A percentile compares a stretch with the other conserved stretches of the same genome.
phyloP scores from a whole-genome alignment of 2,797 vertebrate genomes.

The Paramormyrops hopkinsi region DNA sequence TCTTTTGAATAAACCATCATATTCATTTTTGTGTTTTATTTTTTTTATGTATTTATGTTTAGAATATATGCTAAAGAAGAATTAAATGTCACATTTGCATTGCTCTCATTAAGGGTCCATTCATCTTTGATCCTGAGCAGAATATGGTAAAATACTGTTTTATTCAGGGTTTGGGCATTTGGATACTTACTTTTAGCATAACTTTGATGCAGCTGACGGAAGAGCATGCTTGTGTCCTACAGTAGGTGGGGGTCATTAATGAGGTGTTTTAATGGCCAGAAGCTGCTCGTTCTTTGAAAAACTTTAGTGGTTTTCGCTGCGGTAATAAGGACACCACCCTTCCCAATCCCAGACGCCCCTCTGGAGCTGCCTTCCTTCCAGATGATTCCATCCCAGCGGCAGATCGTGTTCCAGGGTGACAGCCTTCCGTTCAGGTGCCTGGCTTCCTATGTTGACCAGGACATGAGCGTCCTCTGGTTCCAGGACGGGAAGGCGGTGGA shows the following conservation, averaged over 20 bases:
- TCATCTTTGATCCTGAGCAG: not conserved
- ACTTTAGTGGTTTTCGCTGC: not conserved
- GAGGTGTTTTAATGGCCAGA: not conserved
- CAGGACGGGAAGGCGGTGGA: conserved; percentile 89
- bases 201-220: not conserved
- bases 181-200: not conserved
- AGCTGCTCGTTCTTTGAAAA: not conserved
- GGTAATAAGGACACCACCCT: not conserved
- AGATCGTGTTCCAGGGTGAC: conserved; percentile 96
- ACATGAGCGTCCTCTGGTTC: conserved; percentile 97
- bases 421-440: conserved; percentile 93
- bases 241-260: not conserved
- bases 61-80: not conserved
- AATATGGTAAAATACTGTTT: not conserved
- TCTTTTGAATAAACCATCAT: not conserved
- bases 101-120: not conserved
- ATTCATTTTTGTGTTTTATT: not conserved
- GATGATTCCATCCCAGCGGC: conserved; percentile 89
- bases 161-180: not conserved
- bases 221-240: not conserved
- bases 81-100: conserved; percentile 5
- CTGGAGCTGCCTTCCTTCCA: conserved; percentile 92
- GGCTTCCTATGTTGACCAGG: conserved; percentile 87
- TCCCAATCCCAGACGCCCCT: conserved; percentile 82
- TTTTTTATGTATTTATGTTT: not conserved